A percentile compares a stretch with the other conserved stretches of the same genome.
Evolutionary conservation across 2,113 vertebrate genomes (phyloP).

Genomic region (Mirounga angustirostris): DNA sequence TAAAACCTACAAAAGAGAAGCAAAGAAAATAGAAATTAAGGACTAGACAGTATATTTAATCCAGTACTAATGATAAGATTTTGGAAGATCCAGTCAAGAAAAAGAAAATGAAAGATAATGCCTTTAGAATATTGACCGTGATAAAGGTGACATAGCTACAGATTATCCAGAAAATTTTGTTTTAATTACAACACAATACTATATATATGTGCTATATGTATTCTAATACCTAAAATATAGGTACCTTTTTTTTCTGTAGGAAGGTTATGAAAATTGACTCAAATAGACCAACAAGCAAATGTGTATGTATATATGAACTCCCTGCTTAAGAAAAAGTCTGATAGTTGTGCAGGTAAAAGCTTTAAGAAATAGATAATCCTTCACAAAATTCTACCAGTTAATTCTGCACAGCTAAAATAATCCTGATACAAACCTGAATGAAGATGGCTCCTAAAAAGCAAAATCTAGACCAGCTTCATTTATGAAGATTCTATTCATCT

Average conservation of each 20-base stretch:
- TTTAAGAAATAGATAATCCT: slow-evolving; percentile 22
- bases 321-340: neutral
- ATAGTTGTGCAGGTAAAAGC: neutral
- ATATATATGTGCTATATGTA: neutral
- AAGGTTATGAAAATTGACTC: neutral
- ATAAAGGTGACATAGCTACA: neutral
- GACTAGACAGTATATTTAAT: neutral
- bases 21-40: slow-evolving; percentile 44
- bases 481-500: neutral
- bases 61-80: neutral
- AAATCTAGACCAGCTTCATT: neutral
- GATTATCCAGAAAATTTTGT: neutral
- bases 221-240: neutral
- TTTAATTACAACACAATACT: neutral
- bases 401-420: slow-evolving; percentile 24
- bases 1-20: slow-evolving; percentile 25
- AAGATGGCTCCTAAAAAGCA: neutral
- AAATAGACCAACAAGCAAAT: neutral
- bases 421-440: neutral
- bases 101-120: neutral
- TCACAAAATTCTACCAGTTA: neutral
- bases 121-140: neutral
- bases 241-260: neutral
- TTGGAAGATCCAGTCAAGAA: neutral
- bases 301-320: neutral